Percentiles rank a stretch among this genome's conserved stretches.
Evolutionary conservation across 2,888 invertebrate species (phyloP).

Genomic region (Caenorhabditis doughertyi): DNA sequence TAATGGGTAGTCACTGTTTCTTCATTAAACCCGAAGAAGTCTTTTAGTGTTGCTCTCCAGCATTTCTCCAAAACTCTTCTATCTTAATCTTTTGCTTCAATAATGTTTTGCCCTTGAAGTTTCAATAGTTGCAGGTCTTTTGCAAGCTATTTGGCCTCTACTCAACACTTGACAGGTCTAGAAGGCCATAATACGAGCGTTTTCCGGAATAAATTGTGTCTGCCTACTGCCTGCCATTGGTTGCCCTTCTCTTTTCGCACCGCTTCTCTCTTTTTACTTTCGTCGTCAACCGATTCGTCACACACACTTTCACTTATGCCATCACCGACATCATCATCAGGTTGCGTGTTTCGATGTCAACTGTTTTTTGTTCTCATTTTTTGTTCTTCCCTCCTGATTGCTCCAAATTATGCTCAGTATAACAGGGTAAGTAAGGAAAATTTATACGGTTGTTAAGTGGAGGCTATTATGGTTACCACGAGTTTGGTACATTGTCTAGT

Average conservation of each 20-base stretch:
- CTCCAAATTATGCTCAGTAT: slow-evolving; percentile 25
- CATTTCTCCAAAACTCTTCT: neutral
- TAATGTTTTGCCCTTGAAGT: slow-evolving; percentile 17
- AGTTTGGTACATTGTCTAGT: too few relatives aligned
- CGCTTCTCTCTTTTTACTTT: slow-evolving; percentile 45
- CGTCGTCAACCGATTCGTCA: slow-evolving; percentile 57
- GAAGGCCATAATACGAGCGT: slow-evolving; percentile 57
- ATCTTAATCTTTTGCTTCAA: neutral
- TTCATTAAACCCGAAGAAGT: slow-evolving; percentile 24
- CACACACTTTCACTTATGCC: slow-evolving; percentile 68
- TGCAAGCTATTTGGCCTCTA: slow-evolving; percentile 34
- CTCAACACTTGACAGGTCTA: slow-evolving; percentile 55
- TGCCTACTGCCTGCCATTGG: slow-evolving; percentile 27
- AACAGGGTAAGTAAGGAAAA: slow-evolving; percentile 36
- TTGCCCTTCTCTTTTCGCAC: slow-evolving; percentile 25
- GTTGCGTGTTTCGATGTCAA: slow-evolving; percentile 40
- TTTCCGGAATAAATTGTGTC: slow-evolving; percentile 65
- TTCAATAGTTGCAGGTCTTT: slow-evolving; percentile 37
- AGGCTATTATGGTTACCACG: neutral
- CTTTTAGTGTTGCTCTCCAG: neutral
- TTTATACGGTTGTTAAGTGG: neutral
- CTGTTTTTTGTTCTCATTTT: slow-evolving; percentile 23
- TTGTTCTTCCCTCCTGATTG: neutral
- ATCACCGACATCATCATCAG: slow-evolving; percentile 43
- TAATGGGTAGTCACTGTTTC: neutral